phyloP scores from a whole-genome alignment of 2,888 invertebrate species.

The Machimus rusticus region DNA sequence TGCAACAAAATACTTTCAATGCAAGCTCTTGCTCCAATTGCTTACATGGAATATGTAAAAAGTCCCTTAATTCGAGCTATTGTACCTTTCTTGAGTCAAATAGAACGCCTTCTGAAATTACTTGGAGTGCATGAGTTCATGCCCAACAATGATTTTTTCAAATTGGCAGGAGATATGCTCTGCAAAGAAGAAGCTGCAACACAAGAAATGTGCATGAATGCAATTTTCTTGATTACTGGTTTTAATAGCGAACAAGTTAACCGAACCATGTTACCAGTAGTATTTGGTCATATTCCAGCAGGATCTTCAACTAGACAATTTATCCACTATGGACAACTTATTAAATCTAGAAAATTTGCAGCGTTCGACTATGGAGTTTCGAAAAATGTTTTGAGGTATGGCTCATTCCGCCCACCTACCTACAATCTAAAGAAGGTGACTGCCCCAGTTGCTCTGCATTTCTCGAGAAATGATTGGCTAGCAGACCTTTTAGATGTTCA shows the following conservation, averaged over 20 bases:
- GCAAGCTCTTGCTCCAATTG: slow-evolving; percentile 66
- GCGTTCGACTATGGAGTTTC: slow-evolving; percentile 57
- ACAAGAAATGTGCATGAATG: slow-evolving; percentile 44
- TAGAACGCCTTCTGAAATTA: slow-evolving; percentile 41
- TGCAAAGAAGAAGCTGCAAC: slow-evolving; percentile 56
- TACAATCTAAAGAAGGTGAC: slow-evolving; percentile 58
- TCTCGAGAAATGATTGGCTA: slow-evolving; percentile 69
- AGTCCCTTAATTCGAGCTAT: slow-evolving; percentile 52
- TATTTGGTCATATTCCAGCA: slow-evolving; percentile 66
- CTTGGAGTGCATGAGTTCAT: slow-evolving; percentile 65
- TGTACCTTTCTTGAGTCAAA: not conserved
- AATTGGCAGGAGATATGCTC: slow-evolving; percentile 61
- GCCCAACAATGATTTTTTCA: slow-evolving; percentile 64
- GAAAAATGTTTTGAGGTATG: slow-evolving; percentile 56
- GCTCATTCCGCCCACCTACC: slow-evolving; percentile 55
- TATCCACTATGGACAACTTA: slow-evolving; percentile 66
- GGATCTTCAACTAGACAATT: slow-evolving; percentile 67
- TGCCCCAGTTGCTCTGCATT: slow-evolving; percentile 61
- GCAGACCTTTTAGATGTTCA: slow-evolving; percentile 66
- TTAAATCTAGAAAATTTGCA: slow-evolving; percentile 55
- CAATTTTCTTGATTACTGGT: slow-evolving; percentile 52
- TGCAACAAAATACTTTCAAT: slow-evolving; percentile 65
- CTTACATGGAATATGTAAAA: slow-evolving; percentile 59
- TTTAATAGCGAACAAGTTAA: slow-evolving; percentile 59
- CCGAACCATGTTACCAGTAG: slow-evolving; percentile 64